phyloP scores from a whole-genome alignment of 2,113 vertebrate species.

The Corythornis madagascariensis region DNA sequence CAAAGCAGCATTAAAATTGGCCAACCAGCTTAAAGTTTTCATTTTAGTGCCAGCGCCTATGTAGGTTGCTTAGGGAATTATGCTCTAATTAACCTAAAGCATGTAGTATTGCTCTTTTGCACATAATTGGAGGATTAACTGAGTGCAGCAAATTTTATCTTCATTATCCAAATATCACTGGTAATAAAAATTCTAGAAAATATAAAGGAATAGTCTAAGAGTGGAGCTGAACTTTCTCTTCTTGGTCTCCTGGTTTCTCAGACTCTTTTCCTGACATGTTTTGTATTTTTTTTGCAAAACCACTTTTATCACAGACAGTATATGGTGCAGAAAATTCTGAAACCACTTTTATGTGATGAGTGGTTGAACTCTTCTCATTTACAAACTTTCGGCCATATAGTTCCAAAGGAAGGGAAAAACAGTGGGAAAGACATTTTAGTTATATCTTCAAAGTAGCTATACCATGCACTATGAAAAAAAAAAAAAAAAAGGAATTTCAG shows the following conservation, averaged over 20 bases:
- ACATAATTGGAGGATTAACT: neutral
- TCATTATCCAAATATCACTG: neutral
- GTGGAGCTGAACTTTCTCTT: neutral
- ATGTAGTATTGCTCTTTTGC: conserved; percentile 32
- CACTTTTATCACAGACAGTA: neutral
- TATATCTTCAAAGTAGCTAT: neutral
- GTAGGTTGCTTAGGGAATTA: conserved; percentile 12
- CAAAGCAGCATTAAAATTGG: conserved; percentile 24
- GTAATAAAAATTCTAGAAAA: neutral
- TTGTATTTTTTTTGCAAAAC: neutral
- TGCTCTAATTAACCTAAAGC: conserved; percentile 37
- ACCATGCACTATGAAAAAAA: neutral
- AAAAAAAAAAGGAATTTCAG: neutral
- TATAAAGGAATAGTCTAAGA: neutral
- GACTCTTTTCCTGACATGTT: neutral
- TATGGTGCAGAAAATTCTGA: conserved; percentile 9
- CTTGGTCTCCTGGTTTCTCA: neutral
- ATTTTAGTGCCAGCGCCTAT: neutral
- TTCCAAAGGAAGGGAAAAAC: neutral
- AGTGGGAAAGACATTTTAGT: neutral
- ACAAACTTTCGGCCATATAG: neutral
- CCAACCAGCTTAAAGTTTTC: neutral
- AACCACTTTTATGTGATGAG: neutral
- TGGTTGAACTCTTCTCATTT: neutral
- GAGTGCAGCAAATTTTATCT: neutral